Percentiles rank a stretch among this genome's conserved stretches.
phyloP scores from a whole-genome alignment of 2,888 invertebrate genomes.

The Rotaria magnacalcarata region DNA sequence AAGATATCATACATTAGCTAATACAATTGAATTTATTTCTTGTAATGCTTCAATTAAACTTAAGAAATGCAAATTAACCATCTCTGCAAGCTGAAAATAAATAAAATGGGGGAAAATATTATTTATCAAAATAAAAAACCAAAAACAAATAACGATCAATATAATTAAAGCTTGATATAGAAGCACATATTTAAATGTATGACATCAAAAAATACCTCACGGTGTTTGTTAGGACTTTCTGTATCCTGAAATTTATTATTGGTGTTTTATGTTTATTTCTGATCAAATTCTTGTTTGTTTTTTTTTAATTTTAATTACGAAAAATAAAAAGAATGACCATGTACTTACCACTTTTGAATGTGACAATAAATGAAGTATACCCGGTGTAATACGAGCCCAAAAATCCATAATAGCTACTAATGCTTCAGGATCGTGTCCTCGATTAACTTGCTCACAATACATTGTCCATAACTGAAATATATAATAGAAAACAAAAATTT shows the following conservation, averaged over 20 bases:
- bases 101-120: neutral
- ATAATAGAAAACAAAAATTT: neutral
- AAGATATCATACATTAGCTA: conserved; percentile 37
- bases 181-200: neutral
- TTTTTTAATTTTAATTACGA: too few species aligned
- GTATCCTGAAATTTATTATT: conserved; percentile 28
- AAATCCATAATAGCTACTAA: conserved; percentile 79
- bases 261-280: neutral
- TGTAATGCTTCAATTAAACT: conserved; percentile 86
- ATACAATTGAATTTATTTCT: conserved; percentile 74
- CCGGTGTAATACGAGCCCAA: conserved; percentile 96
- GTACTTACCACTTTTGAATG: conserved; percentile 80
- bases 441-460: conserved; percentile 79
- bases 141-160: neutral
- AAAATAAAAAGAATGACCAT: too few species aligned
- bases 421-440: conserved; percentile 60
- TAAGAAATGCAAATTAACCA: conserved; percentile 91
- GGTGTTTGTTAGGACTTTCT: conserved; percentile 27
- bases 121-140: conserved; percentile 25
- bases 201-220: conserved; percentile 30
- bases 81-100: conserved; percentile 77
- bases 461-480: conserved; percentile 80
- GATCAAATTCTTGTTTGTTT: neutral
- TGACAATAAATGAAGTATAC: conserved; percentile 81
- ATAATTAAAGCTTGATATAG: neutral